phyloP scores from a whole-genome alignment of 1,140 invertebrate species.

The Tribolium castaneum region DNA sequence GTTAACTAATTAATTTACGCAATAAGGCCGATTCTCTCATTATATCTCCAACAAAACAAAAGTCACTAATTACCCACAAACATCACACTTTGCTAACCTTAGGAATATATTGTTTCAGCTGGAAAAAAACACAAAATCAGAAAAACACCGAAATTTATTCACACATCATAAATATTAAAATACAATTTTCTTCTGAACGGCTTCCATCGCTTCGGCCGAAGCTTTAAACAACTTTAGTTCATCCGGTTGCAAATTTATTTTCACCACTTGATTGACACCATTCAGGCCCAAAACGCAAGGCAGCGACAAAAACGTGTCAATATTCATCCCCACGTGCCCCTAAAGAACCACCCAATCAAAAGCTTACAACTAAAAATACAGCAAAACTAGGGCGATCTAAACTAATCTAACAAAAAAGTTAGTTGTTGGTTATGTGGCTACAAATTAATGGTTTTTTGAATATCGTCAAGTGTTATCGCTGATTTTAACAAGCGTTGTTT shows the following conservation, averaged over 20 bases:
- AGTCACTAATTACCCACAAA: not conserved
- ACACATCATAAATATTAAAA: slow-evolving; percentile 2
- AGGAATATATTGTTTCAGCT: too few relatives aligned
- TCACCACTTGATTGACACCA: not conserved
- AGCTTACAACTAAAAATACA: not conserved
- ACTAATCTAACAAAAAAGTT: not conserved
- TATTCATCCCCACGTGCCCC: not conserved
- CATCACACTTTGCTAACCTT: not conserved
- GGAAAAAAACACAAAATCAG: not conserved
- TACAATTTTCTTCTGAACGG: not conserved
- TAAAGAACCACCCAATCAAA: not conserved
- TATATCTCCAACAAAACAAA: not conserved
- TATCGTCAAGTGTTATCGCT: slow-evolving; percentile 70
- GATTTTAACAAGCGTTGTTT: slow-evolving; percentile 73
- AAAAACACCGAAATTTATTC: not conserved
- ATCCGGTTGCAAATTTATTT: not conserved
- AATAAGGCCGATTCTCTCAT: not conserved
- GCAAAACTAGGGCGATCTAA: not conserved
- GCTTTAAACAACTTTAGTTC: not conserved
- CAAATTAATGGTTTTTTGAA: slow-evolving; percentile 5
- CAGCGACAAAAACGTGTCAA: not conserved
- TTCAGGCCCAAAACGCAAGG: not conserved
- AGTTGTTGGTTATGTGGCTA: slow-evolving; percentile 32
- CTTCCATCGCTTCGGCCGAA: not conserved
- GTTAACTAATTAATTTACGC: not conserved